Evolutionary conservation across 2,113 vertebrate species (phyloP).

Genomic region (Syrrhaptes paradoxus): DNA sequence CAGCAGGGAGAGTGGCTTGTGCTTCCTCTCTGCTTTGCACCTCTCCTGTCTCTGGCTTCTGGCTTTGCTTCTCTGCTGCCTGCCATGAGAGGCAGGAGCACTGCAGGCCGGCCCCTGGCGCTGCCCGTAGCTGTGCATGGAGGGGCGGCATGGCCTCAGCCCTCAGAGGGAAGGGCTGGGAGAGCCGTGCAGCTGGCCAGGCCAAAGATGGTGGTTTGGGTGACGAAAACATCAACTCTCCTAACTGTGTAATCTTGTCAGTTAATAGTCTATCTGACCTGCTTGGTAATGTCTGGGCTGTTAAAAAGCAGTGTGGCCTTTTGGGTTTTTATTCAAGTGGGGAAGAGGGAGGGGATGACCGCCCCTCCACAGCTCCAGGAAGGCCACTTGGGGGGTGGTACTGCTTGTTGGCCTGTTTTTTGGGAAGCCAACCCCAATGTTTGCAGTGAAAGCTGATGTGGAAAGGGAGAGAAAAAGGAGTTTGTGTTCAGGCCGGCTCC

Average conservation of each 20-base stretch:
- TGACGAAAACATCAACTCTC: not conserved
- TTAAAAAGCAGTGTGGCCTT: not conserved
- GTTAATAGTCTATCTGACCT: not conserved
- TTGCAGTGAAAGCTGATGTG: not conserved
- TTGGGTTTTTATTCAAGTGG: not conserved
- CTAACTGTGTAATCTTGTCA: not conserved
- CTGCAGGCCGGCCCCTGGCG: not conserved
- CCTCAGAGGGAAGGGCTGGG: not conserved
- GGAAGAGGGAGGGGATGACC: not conserved
- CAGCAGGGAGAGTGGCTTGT: accelerated
- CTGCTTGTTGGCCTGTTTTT: not conserved
- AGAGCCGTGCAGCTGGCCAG: not conserved
- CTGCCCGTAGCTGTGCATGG: accelerated
- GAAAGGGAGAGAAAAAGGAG: not conserved
- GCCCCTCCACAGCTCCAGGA: not conserved
- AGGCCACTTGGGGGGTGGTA: not conserved
- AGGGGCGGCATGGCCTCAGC: not conserved
- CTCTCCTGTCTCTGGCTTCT: not conserved
- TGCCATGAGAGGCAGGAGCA: not conserved
- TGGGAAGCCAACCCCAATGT: not conserved
- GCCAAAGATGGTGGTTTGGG: not conserved
- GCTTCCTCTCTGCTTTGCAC: not conserved
- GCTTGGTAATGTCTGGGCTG: not conserved
- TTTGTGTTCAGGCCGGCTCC: not conserved
- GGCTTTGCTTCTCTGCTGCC: not conserved